Base-by-base conservation (phyloP, 2,888 invertebrate genomes). In the Tipula unca region DNA sequence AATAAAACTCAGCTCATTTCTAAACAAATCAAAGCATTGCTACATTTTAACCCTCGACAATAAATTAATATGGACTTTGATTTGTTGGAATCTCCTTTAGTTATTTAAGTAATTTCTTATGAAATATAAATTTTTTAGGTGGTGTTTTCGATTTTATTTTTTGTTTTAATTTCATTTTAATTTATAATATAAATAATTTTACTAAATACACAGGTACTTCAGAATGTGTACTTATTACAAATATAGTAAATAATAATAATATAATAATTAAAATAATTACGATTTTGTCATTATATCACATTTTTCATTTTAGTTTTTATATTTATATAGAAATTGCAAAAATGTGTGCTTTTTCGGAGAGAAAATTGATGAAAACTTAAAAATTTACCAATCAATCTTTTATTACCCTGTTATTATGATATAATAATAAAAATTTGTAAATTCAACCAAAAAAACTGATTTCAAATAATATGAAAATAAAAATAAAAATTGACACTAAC, bases 201-300 rank as follows among this genome's bases (percentile, higher is more conserved):
- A 84, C 36, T 84, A 84, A 36, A 36, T 84, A 84, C 84, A 84
- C 84, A 84, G 84, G 84, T 84, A 84, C 84, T 84, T 84, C 36
- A 83, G 83, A 83, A 83, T 83, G 83, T 83, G 83, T 83, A 83
- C 83, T 83, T 83, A 83, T 83, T 83, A 32, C 35, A 83, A 83
- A 29, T 29, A 82, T 35, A 69, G 69, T 69, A 69, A 69, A 69
- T 69, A 69, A 69, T 69, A 69, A 25, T 54, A 17, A 54, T 54
- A 54, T 54, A 54, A 42, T 48, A 48, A 69, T 69, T 69, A 69
- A n/a, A 69, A 69, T 69, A 69, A 25, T 69, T 69, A 69, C 25
- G 69, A 25, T 69, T 69, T 25, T 69, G 69, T 69, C 69, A 69
- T 42, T 42, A 42, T 69, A 69, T 69, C 69, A 69, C 69, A 69